Conservation (phyloP, 1,140 invertebrate genomes). For the Periplaneta americana region DNA sequence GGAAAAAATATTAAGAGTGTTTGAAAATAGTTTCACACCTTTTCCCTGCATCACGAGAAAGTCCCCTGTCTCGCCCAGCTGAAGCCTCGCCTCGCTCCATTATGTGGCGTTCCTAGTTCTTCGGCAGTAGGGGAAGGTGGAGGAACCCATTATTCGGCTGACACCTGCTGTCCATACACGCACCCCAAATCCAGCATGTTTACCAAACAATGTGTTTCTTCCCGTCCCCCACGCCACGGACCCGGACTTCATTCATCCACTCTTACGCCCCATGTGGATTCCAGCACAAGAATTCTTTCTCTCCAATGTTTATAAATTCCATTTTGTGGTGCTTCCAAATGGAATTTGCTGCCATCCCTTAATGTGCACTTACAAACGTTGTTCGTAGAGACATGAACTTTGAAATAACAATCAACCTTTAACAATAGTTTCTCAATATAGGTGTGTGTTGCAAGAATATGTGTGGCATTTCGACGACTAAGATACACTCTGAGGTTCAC, state of each 20-base stretch:
- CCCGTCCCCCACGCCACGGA: not conserved
- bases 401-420: no score
- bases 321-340: not conserved
- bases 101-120: no score
- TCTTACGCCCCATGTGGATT: not conserved
- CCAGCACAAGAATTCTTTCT: not conserved
- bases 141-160: not conserved
- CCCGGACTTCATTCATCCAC: not conserved
- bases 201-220: not conserved
- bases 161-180: not conserved
- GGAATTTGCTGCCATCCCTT: not conserved
- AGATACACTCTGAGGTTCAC: no score
- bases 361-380: not conserved
- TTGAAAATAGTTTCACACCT: no score
- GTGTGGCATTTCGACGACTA: no score
- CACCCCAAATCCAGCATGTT: not conserved
- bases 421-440: no score
- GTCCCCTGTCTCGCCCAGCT: not conserved
- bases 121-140: not conserved
- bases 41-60: no score
- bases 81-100: not conserved
- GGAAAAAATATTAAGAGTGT: no score
- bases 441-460: no score
- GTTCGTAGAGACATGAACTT: no score
- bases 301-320: not conserved